These are phyloP conservation scores for Tychaedon coryphoeus DNA, from an alignment of 2,113 vertebrate species.

Conservation along the genomic window DNA sequence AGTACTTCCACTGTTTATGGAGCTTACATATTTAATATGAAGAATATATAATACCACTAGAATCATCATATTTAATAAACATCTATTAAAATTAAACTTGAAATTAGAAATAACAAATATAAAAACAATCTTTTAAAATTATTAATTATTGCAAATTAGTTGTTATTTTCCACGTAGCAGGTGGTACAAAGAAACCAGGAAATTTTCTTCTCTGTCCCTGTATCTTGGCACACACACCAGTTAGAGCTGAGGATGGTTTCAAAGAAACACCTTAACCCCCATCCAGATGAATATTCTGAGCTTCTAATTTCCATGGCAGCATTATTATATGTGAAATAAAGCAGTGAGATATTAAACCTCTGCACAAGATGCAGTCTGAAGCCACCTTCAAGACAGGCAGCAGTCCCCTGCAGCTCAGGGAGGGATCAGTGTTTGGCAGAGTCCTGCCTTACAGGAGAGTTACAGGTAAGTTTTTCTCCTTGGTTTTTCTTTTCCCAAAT, in stretches of 20 bases:
- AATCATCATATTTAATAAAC: background rate
- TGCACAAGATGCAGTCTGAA: background rate
- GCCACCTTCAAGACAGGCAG: background rate
- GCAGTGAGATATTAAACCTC: background rate
- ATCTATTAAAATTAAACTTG: background rate
- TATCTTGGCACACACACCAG: background rate
- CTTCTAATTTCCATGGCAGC: rapidly evolving
- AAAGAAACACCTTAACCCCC: background rate
- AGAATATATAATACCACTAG: background rate
- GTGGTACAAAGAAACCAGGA: background rate
- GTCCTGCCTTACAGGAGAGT: no score
- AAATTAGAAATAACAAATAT: background rate
- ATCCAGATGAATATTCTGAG: background rate
- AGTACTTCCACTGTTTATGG: background rate
- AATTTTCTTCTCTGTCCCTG: background rate
- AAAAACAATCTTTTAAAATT: no score
- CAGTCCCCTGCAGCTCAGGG: background rate
- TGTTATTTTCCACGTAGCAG: background rate
- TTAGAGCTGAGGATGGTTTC: background rate
- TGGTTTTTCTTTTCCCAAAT: background rate
- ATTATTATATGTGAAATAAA: background rate
- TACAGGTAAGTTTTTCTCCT: background rate
- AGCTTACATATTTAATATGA: background rate
- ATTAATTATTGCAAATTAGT: background rate
- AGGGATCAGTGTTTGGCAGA: background rate